These are phyloP conservation scores for Acanthisitta chloris DNA, from an alignment of 2,113 vertebrate species.

Conservation along the genomic window DNA sequence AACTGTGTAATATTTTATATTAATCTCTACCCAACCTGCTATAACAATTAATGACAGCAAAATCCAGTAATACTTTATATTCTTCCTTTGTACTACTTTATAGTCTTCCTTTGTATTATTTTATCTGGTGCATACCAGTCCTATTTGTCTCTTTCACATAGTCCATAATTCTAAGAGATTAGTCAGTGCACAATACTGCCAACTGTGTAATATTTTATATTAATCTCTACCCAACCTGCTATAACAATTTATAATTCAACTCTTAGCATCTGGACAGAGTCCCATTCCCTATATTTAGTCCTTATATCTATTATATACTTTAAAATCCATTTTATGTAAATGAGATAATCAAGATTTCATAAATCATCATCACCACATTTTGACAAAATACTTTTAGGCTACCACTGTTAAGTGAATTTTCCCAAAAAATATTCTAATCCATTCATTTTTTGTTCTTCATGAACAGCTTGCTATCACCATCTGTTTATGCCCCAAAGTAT, in stretches of 20 bases:
- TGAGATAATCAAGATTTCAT: neutral
- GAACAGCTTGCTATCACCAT: neutral
- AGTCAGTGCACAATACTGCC: neutral
- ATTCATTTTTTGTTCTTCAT: neutral
- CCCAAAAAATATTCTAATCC: accelerated
- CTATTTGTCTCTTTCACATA: neutral
- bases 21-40: neutral
- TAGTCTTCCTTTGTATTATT: neutral
- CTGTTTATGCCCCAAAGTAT: neutral
- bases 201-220: neutral
- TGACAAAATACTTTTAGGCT: neutral
- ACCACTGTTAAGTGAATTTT: neutral
- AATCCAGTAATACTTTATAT: neutral
- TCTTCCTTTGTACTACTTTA: neutral
- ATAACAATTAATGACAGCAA: neutral
- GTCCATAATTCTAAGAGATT: neutral
- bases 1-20: neutral
- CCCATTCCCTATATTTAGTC: neutral
- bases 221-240: neutral
- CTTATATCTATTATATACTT: neutral
- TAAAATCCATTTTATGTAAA: neutral
- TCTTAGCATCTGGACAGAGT: neutral
- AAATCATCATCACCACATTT: neutral
- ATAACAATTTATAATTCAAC: neutral
- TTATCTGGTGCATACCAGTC: neutral